Percentiles rank a stretch among this genome's conserved stretches.
These are phyloP conservation scores for Gallinago nigripennis DNA, from an alignment of 2,797 vertebrate species.

Conservation along the genomic window DNA sequence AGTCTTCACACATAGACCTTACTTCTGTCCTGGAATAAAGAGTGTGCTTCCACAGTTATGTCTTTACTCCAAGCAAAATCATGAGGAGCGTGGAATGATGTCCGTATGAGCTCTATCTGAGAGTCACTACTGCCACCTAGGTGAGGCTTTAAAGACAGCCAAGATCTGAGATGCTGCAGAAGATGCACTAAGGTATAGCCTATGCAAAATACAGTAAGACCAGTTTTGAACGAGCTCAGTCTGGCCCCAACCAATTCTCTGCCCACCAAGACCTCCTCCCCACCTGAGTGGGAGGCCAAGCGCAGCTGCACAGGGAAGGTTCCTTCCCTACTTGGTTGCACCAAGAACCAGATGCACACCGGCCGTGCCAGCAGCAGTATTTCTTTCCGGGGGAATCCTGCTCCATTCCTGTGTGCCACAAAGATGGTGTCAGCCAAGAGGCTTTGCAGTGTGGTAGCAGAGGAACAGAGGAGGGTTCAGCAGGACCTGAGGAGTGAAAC, in stretches of 20 bases:
- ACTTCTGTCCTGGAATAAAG: not conserved
- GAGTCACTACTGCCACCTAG: slow-evolving; percentile 49
- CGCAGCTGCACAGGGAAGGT: rapidly evolving
- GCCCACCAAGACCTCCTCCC: not conserved
- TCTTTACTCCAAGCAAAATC: not conserved
- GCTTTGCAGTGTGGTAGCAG: not conserved
- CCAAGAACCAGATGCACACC: not conserved
- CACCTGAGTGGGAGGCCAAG: not conserved
- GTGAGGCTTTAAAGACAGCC: not conserved
- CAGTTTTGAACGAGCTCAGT: not conserved
- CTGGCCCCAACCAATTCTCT: not conserved
- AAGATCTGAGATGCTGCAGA: not conserved
- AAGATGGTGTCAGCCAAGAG: not conserved
- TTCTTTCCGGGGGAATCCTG: not conserved
- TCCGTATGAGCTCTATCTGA: not conserved
- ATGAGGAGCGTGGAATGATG: not conserved
- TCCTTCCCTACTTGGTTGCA: not conserved
- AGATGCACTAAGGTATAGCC: not conserved
- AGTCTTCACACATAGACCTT: not conserved
- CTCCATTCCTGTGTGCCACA: not conserved
- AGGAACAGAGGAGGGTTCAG: not conserved
- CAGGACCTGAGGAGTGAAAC: not conserved
- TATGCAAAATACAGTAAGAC: not conserved
- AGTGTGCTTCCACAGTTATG: not conserved
- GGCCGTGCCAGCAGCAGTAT: not conserved